Percentiles rank a stretch among this genome's conserved stretches.
Evolutionary conservation across 2,888 invertebrate species (phyloP).

Genomic region (Epinotia brunnichana): DNA sequence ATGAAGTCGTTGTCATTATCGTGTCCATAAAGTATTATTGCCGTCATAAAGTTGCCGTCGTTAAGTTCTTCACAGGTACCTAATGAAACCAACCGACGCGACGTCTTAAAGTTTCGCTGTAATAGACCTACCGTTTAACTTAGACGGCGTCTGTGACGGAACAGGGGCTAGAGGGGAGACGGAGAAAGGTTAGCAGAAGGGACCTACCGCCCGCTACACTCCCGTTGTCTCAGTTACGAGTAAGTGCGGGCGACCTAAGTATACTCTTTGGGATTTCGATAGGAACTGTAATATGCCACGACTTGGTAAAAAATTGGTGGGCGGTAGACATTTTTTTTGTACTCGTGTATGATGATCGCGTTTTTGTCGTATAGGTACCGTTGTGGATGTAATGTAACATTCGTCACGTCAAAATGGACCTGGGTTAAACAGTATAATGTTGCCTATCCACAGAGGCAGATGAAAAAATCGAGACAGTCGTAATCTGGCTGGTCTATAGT

Average conservation of each 20-base stretch:
- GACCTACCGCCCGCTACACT: no score
- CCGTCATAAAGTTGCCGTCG: conserved; percentile 1
- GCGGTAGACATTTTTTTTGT: not conserved
- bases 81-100: not conserved
- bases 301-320: not conserved
- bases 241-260: no score
- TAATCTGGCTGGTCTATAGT: no score
- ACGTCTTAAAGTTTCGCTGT: not conserved
- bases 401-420: not conserved
- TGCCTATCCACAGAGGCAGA: not conserved
- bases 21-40: not conserved
- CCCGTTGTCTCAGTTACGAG: no score
- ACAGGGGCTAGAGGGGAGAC: no score
- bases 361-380: not conserved
- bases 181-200: no score
- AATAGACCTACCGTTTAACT: no score
- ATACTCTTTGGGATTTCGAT: not conserved
- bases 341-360: not conserved
- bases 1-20: conserved; percentile 6
- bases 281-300: not conserved
- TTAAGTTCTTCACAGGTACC: not conserved
- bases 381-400: not conserved
- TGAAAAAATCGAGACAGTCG: not conserved
- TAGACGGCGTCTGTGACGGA: no score
- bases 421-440: not conserved